Evolutionary conservation across 2,113 vertebrate species (phyloP).

Genomic region (Pygoscelis adeliae): DNA sequence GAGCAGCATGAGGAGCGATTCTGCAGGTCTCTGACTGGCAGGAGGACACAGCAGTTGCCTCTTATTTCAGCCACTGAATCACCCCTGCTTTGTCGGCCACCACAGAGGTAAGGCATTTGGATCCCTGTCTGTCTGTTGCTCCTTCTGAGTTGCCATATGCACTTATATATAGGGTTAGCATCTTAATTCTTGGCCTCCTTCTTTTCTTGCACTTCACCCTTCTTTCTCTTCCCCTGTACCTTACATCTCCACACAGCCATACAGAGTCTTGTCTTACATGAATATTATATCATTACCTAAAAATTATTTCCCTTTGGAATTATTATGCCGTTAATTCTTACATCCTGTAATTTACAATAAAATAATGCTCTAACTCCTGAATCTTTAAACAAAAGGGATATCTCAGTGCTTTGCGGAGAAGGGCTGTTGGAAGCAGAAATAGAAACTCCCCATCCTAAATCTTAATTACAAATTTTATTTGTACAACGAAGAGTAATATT

Average conservation of each 20-base stretch:
- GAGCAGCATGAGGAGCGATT: fast-evolving
- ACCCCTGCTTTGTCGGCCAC: neutral
- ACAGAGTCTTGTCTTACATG: neutral
- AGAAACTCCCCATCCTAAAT: neutral
- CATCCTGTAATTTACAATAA: neutral
- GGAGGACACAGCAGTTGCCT: neutral
- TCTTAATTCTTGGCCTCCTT: neutral
- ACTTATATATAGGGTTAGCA: neutral
- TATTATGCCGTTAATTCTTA: neutral
- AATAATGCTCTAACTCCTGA: neutral
- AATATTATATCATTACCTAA: neutral
- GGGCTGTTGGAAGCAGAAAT: neutral
- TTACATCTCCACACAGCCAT: neutral
- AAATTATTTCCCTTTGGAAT: neutral
- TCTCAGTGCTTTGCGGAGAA: neutral
- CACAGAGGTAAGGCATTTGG: neutral
- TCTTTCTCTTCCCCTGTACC: neutral
- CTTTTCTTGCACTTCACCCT: neutral
- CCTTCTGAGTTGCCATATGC: neutral
- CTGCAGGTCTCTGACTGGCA: neutral
- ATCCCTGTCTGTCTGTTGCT: neutral
- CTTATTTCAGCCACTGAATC: neutral
- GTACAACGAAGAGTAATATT: neutral
- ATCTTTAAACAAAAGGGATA: neutral
- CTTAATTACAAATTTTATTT: constrained; percentile 35